Conservation (phyloP, 1,140 invertebrate species). For the Drosophila parvula region DNA sequence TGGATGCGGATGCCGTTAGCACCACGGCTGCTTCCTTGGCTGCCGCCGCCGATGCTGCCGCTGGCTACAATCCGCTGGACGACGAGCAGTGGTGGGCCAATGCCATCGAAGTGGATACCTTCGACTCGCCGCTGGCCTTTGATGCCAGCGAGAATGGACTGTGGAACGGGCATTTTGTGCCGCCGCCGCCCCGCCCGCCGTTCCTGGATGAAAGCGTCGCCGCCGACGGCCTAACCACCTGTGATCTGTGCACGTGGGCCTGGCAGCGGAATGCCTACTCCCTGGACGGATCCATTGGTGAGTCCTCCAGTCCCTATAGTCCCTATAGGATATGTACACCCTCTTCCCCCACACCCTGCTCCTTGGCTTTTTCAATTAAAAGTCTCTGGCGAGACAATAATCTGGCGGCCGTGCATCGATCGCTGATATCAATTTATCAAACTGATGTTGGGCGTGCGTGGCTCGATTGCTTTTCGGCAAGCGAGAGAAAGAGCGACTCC, state of each 20-base stretch:
- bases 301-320: slow-evolving; percentile 31
- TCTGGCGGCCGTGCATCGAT: slow-evolving; percentile 65
- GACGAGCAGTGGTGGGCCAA: slow-evolving; percentile 83
- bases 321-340: neutral
- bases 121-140: slow-evolving; percentile 85
- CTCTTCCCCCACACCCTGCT: slow-evolving; percentile 1
- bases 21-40: slow-evolving; percentile 11
- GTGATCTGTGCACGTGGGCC: slow-evolving; percentile 90
- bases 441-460: slow-evolving; percentile 81
- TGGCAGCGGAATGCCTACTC: slow-evolving; percentile 84
- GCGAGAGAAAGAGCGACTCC: slow-evolving; percentile 25
- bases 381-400: slow-evolving; percentile 68
- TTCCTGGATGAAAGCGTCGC: slow-evolving; percentile 87
- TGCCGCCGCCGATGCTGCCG: neutral
- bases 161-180: slow-evolving; percentile 88
- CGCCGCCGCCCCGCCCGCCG: slow-evolving; percentile 88
- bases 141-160: slow-evolving; percentile 87
- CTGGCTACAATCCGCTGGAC: slow-evolving; percentile 66
- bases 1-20: slow-evolving; percentile 34
- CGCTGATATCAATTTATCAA: slow-evolving; percentile 83
- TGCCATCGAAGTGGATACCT: slow-evolving; percentile 84
- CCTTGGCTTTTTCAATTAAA: slow-evolving; percentile 77
- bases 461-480: slow-evolving; percentile 79
- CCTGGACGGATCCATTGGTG: slow-evolving; percentile 81
- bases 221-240: slow-evolving; percentile 89